phyloP scores from a whole-genome alignment of 2,113 vertebrate genomes.

The Sula dactylatra region DNA sequence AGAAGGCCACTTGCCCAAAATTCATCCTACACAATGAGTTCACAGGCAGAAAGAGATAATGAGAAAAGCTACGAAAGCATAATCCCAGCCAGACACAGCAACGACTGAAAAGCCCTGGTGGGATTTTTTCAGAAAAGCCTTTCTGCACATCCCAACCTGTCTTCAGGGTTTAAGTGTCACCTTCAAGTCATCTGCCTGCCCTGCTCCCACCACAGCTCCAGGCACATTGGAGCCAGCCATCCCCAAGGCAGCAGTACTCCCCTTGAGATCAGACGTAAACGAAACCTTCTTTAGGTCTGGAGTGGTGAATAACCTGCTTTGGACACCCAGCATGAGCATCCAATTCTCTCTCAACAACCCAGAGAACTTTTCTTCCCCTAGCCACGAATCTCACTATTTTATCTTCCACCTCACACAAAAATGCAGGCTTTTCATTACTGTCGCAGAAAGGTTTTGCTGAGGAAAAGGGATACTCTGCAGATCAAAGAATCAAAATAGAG shows the following conservation, averaged over 20 bases:
- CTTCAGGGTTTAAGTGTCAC: background rate
- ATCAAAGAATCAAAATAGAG: background rate
- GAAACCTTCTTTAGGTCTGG: background rate
- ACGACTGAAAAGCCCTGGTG: accelerated
- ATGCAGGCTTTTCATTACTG: background rate
- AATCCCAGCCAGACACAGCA: background rate
- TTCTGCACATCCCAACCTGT: background rate
- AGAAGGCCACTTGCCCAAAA: background rate
- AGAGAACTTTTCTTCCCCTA: background rate
- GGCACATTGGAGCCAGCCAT: accelerated
- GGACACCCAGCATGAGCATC: background rate
- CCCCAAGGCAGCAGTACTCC: background rate
- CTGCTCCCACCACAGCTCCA: background rate
- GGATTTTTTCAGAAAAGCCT: background rate
- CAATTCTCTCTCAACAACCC: background rate
- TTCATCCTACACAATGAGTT: background rate
- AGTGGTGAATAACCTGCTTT: background rate
- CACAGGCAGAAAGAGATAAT: background rate
- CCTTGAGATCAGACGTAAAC: background rate
- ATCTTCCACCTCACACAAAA: background rate
- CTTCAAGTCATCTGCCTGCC: background rate
- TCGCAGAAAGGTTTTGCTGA: background rate
- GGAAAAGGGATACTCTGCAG: background rate
- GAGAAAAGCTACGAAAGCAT: accelerated
- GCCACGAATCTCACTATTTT: background rate